phyloP scores from a whole-genome alignment of 1,140 invertebrate genomes.

The Drosophila fuyamai region DNA sequence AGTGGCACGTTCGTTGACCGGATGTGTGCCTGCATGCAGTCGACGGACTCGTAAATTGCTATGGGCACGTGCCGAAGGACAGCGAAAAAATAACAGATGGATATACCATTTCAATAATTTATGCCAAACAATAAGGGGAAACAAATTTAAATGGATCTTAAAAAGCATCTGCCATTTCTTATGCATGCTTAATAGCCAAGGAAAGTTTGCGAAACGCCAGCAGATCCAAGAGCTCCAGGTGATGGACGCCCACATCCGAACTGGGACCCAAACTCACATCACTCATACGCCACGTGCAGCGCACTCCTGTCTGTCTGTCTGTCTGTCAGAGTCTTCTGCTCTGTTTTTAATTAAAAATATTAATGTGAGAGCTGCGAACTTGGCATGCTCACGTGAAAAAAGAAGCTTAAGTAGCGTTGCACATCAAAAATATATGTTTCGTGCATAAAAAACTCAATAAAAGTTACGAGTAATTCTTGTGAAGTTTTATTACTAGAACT shows the following conservation, averaged over 20 bases:
- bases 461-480: not conserved
- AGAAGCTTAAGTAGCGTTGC: slow-evolving; percentile 39
- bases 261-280: slow-evolving; percentile 45
- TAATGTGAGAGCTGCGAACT: slow-evolving; percentile 50
- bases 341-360: slow-evolving; percentile 78
- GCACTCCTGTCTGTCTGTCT: slow-evolving; percentile 7
- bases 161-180: slow-evolving; percentile 55
- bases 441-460: not conserved
- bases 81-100: slow-evolving; percentile 11
- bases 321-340: slow-evolving; percentile 16
- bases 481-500: not conserved
- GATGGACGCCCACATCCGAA: slow-evolving; percentile 35
- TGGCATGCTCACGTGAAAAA: slow-evolving; percentile 10
- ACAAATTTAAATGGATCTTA: slow-evolving; percentile 51
- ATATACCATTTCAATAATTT: slow-evolving; percentile 63
- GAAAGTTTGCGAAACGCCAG: slow-evolving; percentile 30
- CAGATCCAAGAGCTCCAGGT: slow-evolving; percentile 17
- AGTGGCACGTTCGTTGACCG: slow-evolving; percentile 60
- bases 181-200: slow-evolving; percentile 48
- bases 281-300: slow-evolving; percentile 73
- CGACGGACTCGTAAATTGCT: slow-evolving; percentile 31
- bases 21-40: slow-evolving; percentile 60
- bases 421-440: slow-evolving; percentile 12
- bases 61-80: slow-evolving; percentile 27
- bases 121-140: slow-evolving; percentile 25